phyloP scores from a whole-genome alignment of 2,113 vertebrate genomes.

The Stigmatopora argus region DNA sequence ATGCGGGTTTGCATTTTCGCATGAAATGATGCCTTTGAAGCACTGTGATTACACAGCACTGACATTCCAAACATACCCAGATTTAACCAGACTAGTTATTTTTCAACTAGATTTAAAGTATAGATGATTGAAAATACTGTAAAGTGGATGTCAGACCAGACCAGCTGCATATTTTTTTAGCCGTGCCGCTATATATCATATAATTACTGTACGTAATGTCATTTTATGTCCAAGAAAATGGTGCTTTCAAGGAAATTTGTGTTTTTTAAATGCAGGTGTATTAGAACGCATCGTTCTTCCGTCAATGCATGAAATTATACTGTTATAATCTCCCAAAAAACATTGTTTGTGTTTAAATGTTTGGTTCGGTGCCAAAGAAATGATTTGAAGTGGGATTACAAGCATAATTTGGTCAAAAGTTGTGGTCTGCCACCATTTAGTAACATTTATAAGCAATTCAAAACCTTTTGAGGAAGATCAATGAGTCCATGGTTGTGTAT shows the following conservation, averaged over 20 bases:
- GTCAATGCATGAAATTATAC: not conserved
- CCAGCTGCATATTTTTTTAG: not conserved
- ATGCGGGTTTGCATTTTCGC: not conserved
- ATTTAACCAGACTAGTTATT: not conserved
- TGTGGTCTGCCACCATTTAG: not conserved
- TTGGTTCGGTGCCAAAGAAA: not conserved
- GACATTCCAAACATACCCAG: not conserved
- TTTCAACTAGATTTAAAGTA: not conserved
- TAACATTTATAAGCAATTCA: not conserved
- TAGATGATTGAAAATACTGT: not conserved
- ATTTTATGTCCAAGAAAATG: not conserved
- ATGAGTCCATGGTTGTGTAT: constrained; percentile 3
- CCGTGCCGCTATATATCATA: not conserved
- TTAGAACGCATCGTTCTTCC: not conserved
- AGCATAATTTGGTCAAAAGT: not conserved
- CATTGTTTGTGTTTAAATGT: not conserved
- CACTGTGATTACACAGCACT: not conserved
- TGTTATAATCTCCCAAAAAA: not conserved
- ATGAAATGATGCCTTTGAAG: not conserved
- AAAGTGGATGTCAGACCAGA: not conserved
- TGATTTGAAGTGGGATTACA: not conserved
- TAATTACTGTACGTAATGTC: not conserved
- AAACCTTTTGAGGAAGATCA: not conserved
- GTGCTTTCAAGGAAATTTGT: not conserved
- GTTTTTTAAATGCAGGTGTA: not conserved